A percentile compares a stretch with the other conserved stretches of the same genome.
phyloP scores from a whole-genome alignment of 2,797 vertebrate genomes.

The Halcyon smyrnensis region DNA sequence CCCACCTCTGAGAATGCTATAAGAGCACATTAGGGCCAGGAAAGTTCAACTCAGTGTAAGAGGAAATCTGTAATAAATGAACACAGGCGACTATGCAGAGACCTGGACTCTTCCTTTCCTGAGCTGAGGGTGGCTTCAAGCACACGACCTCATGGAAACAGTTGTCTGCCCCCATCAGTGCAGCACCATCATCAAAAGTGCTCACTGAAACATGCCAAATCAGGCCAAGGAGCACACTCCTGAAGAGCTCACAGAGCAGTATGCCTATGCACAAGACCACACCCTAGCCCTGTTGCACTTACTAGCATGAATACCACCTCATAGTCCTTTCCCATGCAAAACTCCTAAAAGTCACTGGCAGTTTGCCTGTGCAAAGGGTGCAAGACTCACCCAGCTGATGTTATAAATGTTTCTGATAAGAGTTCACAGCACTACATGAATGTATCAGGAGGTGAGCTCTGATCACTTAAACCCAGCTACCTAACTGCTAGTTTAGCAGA shows the following conservation, averaged over 20 bases:
- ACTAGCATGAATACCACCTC: neutral
- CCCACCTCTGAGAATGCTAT: neutral
- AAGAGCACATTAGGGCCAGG: neutral
- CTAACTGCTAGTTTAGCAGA: neutral
- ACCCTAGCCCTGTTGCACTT: neutral
- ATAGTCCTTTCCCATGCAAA: neutral
- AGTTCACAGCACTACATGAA: neutral
- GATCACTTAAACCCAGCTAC: neutral
- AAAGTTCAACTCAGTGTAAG: neutral
- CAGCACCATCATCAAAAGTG: accelerated
- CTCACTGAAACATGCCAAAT: neutral
- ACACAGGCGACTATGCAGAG: neutral
- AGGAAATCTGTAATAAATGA: neutral
- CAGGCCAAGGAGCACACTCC: neutral
- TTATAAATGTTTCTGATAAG: neutral
- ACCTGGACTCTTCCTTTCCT: neutral
- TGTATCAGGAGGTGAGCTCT: neutral
- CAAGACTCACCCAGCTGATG: neutral
- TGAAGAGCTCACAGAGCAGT: neutral
- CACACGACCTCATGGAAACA: accelerated
- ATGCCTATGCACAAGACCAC: neutral
- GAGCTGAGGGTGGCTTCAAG: neutral
- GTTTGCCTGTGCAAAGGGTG: neutral
- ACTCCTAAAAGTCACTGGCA: neutral
- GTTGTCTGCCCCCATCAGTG: neutral